These are phyloP conservation scores for Cryptotis parvus DNA, from an alignment of 2,113 vertebrate genomes.

Conservation along the genomic window DNA sequence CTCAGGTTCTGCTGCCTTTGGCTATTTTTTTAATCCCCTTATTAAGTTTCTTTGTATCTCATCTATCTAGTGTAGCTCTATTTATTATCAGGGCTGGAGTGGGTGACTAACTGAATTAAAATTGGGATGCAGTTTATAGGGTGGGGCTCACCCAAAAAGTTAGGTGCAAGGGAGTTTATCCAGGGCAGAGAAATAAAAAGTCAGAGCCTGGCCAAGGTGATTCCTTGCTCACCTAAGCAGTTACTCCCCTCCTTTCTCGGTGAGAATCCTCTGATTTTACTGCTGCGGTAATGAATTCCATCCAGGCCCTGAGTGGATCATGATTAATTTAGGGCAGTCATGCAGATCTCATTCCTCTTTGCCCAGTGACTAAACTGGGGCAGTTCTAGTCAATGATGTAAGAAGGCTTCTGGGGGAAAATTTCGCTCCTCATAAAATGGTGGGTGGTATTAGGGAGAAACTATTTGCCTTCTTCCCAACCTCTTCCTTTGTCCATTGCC, in stretches of 20 bases:
- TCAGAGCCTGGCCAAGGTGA: not conserved
- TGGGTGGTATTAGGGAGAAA: not conserved
- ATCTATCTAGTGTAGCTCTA: no score
- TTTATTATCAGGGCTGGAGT: not conserved
- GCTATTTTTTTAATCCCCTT: no score
- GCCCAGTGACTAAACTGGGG: conserved; percentile 1
- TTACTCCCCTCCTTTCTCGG: not conserved
- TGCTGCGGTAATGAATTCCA: not conserved
- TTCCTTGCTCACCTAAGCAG: not conserved
- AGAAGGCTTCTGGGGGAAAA: conserved; percentile 21
- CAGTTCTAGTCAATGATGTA: conserved; percentile 12
- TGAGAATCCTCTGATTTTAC: conserved; percentile 56
- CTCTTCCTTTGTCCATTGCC: conserved; percentile 9
- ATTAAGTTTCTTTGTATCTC: no score
- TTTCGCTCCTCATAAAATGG: conserved; percentile 32
- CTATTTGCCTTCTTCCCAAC: not conserved
- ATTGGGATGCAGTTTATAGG: not conserved
- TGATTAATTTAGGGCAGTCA: conserved; percentile 50
- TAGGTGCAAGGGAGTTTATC: not conserved
- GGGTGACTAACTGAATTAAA: not conserved
- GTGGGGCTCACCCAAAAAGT: not conserved
- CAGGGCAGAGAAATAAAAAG: not conserved
- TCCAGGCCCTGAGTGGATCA: conserved; percentile 1
- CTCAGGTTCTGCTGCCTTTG: no score
- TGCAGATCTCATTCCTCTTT: conserved; percentile 36